Evolutionary conservation across 2,113 vertebrate genomes (phyloP).

Genomic region (Piliocolobus tephrosceles): DNA sequence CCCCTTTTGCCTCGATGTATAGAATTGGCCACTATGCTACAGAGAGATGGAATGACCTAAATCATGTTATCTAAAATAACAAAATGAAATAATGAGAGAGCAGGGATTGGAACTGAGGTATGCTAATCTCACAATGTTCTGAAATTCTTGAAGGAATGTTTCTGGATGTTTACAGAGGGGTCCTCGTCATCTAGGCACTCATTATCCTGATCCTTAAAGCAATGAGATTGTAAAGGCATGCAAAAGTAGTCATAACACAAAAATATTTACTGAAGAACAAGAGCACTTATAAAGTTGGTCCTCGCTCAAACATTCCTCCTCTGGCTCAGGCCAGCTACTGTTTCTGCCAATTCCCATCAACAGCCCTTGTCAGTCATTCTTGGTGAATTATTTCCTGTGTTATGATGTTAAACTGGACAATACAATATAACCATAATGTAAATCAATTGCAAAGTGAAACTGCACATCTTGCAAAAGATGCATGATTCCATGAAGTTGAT

Average conservation of each 20-base stretch:
- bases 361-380: background rate
- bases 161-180: background rate
- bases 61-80: background rate
- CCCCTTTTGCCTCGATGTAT: background rate
- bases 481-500: background rate
- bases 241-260: slow-evolving; percentile 20
- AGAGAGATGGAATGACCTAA: slow-evolving; percentile 37
- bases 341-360: slow-evolving; percentile 34
- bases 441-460: slow-evolving; percentile 17
- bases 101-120: background rate
- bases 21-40: background rate
- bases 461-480: background rate
- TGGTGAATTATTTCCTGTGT: background rate
- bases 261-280: slow-evolving; percentile 42
- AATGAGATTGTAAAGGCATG: background rate
- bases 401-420: background rate
- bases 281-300: slow-evolving; percentile 38
- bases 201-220: background rate
- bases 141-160: background rate
- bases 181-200: background rate
- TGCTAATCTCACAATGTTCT: slow-evolving; percentile 20
- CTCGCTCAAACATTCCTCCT: background rate
- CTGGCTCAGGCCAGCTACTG: background rate
- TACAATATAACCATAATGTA: background rate
- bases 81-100: background rate